Conservation (phyloP, 1,140 invertebrate genomes). For the Magallana angulata region DNA sequence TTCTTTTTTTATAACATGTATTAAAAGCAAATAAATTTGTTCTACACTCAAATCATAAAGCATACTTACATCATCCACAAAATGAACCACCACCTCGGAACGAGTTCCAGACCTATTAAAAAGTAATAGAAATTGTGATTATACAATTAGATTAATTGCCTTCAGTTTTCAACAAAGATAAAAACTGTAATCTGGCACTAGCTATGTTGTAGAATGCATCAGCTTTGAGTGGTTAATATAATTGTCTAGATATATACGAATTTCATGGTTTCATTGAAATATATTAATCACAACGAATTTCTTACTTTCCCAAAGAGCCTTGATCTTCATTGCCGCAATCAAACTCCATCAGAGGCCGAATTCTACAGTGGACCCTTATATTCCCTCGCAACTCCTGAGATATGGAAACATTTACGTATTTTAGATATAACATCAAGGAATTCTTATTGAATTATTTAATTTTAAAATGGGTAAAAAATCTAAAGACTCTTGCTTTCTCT, state of each 20-base stretch:
- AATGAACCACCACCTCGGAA: conserved; percentile 75
- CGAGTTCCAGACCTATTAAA: conserved; percentile 68
- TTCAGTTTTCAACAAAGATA: no score
- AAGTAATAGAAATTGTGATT: background rate
- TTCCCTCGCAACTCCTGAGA: conserved; percentile 76
- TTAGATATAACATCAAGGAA: no score
- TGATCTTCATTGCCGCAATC: conserved; percentile 70
- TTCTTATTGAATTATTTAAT: no score
- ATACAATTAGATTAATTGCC: no score
- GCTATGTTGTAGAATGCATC: no score
- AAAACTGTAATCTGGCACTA: no score
- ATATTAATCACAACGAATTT: background rate
- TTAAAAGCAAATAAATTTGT: no score
- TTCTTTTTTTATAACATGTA: background rate
- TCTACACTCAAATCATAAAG: no score
- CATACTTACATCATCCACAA: conserved; percentile 75
- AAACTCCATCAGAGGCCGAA: conserved; percentile 76
- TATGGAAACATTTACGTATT: background rate
- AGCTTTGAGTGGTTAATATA: no score
- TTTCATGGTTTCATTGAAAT: background rate
- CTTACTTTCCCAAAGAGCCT: conserved; percentile 69
- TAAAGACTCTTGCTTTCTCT: no score
- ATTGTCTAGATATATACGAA: no score
- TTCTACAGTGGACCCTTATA: conserved; percentile 76
- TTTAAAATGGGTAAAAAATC: no score